A percentile compares a stretch with the other conserved stretches of the same genome.
Conservation (phyloP, 2,797 vertebrate genomes). For the Sebastes flavidus region DNA sequence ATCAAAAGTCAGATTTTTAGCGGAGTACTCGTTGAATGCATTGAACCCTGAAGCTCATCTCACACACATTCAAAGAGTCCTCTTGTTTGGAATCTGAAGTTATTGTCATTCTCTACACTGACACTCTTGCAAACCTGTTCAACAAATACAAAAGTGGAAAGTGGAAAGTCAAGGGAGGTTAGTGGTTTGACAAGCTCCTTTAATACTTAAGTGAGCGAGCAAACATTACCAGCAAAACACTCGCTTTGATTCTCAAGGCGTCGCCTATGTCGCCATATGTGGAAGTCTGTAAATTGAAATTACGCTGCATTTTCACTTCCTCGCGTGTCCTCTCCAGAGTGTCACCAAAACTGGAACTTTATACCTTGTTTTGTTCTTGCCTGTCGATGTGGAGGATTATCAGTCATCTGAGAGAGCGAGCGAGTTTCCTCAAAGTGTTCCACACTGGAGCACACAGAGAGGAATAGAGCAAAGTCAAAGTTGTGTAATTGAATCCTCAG, state of each 20-base stretch:
- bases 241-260: not conserved
- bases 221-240: slow-evolving; percentile 14
- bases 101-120: not conserved
- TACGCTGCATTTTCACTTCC: slow-evolving; percentile 33
- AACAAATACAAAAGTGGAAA: slow-evolving; percentile 1
- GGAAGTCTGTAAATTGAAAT: not conserved
- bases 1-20: not conserved
- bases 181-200: slow-evolving; percentile 3
- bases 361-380: slow-evolving; percentile 46
- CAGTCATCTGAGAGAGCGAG: slow-evolving; percentile 49
- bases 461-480: slow-evolving; percentile 75
- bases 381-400: slow-evolving; percentile 42
- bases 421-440: slow-evolving; percentile 65
- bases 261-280: not conserved
- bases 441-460: slow-evolving; percentile 49
- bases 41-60: not conserved
- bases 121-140: slow-evolving; percentile 19
- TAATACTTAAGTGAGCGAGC: slow-evolving; percentile 6
- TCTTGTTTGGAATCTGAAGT: not conserved
- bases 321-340: not conserved
- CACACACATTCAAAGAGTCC: not conserved
- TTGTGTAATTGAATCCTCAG: slow-evolving; percentile 79
- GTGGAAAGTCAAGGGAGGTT: slow-evolving; percentile 20
- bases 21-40: not conserved
- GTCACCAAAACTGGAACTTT: slow-evolving; percentile 50